Percentiles rank a stretch among this genome's conserved stretches.
These are phyloP conservation scores for Oryzias dopingdopingensis DNA, from an alignment of 2,797 vertebrate genomes.

Conservation along the genomic window DNA sequence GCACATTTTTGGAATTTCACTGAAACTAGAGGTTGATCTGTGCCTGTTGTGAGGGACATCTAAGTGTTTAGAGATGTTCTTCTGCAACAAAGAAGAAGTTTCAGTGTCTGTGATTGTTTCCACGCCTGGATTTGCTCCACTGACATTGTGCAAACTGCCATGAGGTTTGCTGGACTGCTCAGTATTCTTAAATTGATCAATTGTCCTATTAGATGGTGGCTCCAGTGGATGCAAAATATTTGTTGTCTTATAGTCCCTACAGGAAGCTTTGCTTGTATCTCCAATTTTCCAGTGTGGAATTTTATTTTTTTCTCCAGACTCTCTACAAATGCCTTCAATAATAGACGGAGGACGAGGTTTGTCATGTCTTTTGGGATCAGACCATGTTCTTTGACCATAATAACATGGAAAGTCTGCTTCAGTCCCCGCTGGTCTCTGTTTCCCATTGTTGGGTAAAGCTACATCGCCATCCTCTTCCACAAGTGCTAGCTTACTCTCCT, in stretches of 20 bases:
- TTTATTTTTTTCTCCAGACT: constrained; percentile 54
- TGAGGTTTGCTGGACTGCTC: constrained; percentile 12
- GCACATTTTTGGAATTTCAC: constrained; percentile 20
- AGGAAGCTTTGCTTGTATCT: constrained; percentile 23
- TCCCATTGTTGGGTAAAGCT: constrained; percentile 47
- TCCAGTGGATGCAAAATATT: constrained; percentile 5
- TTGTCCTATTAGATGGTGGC: constrained; percentile 24
- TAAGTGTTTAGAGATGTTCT: constrained; percentile 22
- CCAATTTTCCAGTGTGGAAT: constrained; percentile 47
- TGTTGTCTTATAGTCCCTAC: constrained; percentile 27
- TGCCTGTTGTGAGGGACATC: constrained; percentile 15
- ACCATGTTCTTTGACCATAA: constrained; percentile 20
- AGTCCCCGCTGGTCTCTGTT: constrained; percentile 39
- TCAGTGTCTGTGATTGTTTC: constrained; percentile 3
- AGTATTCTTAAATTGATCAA: constrained; percentile 19
- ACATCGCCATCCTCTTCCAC: constrained; percentile 67
- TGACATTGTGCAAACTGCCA: constrained; percentile 23
- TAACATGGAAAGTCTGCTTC: constrained; percentile 30
- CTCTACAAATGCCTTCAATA: constrained; percentile 42
- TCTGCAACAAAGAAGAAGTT: not conserved
- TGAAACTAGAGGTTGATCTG: constrained; percentile 18
- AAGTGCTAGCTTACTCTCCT: constrained; percentile 49
- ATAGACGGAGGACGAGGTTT: constrained; percentile 14
- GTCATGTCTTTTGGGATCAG: constrained; percentile 29
- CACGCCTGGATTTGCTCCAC: constrained; percentile 7